Base-by-base conservation (phyloP, 2,113 vertebrate genomes). In the Actinemys pallida region DNA sequence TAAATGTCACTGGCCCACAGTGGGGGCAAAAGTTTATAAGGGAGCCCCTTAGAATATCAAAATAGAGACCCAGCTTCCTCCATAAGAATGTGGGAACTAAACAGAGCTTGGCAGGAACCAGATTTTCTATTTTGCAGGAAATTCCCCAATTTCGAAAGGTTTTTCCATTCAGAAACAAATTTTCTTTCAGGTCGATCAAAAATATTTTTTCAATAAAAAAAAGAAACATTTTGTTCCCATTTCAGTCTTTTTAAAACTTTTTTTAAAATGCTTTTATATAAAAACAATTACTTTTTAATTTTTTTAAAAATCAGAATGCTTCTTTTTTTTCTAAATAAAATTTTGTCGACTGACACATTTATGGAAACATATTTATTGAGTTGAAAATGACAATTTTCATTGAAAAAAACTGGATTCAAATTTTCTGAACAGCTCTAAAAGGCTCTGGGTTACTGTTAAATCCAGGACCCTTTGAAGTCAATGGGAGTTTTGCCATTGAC, bases 161-260 rank as follows among this genome's bases (percentile, higher is more conserved):
- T 83, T 92, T 95, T 88, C 65, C 31, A 1, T 93, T 90, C 81
- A 95, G 94, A 96, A 89, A 86, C 90, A 95, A 94, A 56, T 89
- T 91, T 86, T 95, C 62, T 94, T 93, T 79, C 93, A 84, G 95
- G 89, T 94, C 83, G 90, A 96, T 96, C 92, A 87, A 95, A 94
- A 96, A 84, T 20, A 88, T 96, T 92, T 79, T 85, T 96, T 91
- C 94, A 89, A 0, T 0, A 91, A 92, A 91, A 27, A 93, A 86
- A 90, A 8, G 95, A 86, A 95, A n/a, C 65, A 91, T 90, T 96
- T 69, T 86, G 65, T 91, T 94, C 86, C 76, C 79, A 91, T 0
- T 2, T 79, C 54, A 94, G 90, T 91, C 92, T 94, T 97, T 95
- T 95, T 94, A 93, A 42, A 96, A 57, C 4, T 89, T 93, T 93